A percentile compares a stretch with the other conserved stretches of the same genome.
Evolutionary conservation across 2,888 invertebrate genomes (phyloP).

Genomic region (Anodontia alba): DNA sequence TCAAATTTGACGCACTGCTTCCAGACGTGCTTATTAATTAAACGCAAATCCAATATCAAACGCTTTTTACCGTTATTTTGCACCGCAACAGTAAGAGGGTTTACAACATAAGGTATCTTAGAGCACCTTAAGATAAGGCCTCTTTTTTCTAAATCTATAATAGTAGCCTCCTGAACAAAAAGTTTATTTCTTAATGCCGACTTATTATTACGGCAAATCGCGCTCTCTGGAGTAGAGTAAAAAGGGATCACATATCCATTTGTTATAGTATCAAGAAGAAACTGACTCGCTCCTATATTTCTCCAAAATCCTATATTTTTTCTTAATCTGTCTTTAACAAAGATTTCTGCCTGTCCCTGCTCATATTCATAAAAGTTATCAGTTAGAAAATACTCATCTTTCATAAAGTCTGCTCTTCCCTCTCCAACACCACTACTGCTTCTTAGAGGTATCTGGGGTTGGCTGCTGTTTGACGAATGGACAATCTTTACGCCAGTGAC

Average conservation of each 20-base stretch:
- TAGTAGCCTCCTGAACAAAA: conserved; percentile 47
- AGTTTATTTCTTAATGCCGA: conserved; percentile 36
- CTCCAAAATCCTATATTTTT: conserved; percentile 39
- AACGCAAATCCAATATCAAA: neutral
- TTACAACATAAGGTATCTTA: conserved; percentile 1
- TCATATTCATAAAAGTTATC: conserved; percentile 38
- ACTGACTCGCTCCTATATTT: conserved; percentile 22
- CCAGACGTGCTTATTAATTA: conserved; percentile 34
- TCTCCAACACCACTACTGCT: neutral
- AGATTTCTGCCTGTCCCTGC: conserved; percentile 19
- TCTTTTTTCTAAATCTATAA: conserved; percentile 25
- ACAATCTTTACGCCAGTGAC: conserved; percentile 2
- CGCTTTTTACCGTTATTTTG: neutral
- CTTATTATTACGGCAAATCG: conserved; percentile 25
- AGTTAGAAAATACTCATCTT: conserved; percentile 16
- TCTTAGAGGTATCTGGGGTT: neutral
- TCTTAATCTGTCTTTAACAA: conserved; percentile 33
- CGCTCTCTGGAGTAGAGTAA: conserved; percentile 23
- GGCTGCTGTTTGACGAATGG: neutral
- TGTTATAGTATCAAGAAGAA: conserved; percentile 35
- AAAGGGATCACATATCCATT: conserved; percentile 44
- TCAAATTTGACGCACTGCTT: neutral
- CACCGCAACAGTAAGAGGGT: neutral
- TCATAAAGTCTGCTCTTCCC: neutral
- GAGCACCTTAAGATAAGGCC: conserved; percentile 26